A percentile compares a stretch with the other conserved stretches of the same genome.
phyloP scores from a whole-genome alignment of 1,140 invertebrate genomes.

The Stenopsyche tienmushanensis region DNA sequence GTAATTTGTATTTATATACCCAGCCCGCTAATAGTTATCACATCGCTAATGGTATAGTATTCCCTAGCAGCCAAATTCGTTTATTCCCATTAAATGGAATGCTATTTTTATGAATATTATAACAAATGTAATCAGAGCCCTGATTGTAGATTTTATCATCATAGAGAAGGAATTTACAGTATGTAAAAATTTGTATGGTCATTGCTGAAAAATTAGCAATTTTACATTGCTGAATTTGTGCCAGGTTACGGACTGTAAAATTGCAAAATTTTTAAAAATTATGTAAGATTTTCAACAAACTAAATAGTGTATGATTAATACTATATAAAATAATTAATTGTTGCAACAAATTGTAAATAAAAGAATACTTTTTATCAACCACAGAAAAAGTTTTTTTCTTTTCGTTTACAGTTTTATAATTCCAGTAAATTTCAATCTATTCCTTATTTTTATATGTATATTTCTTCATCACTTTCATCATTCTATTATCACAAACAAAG shows the following conservation, averaged over 20 bases:
- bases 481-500: background rate
- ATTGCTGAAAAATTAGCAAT: slow-evolving; percentile 16
- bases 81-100: too few species aligned
- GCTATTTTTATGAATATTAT: too few species aligned
- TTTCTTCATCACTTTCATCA: background rate
- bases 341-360: slow-evolving; percentile 61
- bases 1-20: too few species aligned
- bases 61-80: too few species aligned
- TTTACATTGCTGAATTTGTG: slow-evolving; percentile 37
- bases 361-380: slow-evolving; percentile 57
- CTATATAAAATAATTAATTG: slow-evolving; percentile 44
- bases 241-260: slow-evolving; percentile 41
- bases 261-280: slow-evolving; percentile 27
- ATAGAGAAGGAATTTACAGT: slow-evolving; percentile 7
- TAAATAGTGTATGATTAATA: slow-evolving; percentile 40
- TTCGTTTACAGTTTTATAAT: background rate
- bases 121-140: too few species aligned
- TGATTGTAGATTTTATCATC: too few species aligned
- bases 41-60: too few species aligned
- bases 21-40: too few species aligned
- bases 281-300: slow-evolving; percentile 40
- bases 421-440: background rate
- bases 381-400: background rate
- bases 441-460: background rate
- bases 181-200: slow-evolving; percentile 18